Evolutionary conservation across 1,140 invertebrate species (phyloP).

Genomic region (Calephelis nemesis): DNA sequence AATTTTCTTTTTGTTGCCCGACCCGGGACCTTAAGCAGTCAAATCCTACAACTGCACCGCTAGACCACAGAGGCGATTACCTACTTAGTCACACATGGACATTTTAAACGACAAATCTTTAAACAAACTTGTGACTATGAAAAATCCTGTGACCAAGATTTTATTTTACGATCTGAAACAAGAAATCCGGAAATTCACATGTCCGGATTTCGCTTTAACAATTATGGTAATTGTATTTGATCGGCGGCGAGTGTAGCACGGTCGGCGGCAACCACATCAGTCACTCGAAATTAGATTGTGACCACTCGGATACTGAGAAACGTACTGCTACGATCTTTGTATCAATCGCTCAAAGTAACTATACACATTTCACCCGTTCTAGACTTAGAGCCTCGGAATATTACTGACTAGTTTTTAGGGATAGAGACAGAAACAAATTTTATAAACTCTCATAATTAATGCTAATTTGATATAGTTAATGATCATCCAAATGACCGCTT

Average conservation of each 20-base stretch:
- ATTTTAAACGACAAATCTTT: not conserved
- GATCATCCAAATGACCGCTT: too few relatives aligned
- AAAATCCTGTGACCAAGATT: not conserved
- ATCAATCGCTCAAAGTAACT: conserved; percentile 6
- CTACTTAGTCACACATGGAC: too few relatives aligned
- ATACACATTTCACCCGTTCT: not conserved
- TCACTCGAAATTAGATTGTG: conserved; percentile 7
- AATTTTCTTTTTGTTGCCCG: too few relatives aligned
- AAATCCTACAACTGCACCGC: too few relatives aligned
- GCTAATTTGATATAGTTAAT: too few relatives aligned
- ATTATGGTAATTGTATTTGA: conserved; percentile 5
- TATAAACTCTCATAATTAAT: too few relatives aligned
- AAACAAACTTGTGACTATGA: not conserved
- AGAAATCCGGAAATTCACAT: not conserved
- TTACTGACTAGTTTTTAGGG: too few relatives aligned
- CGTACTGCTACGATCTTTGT: not conserved
- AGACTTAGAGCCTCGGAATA: too few relatives aligned
- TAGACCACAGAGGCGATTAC: too few relatives aligned
- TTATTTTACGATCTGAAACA: not conserved
- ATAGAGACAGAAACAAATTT: too few relatives aligned
- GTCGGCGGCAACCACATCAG: not conserved
- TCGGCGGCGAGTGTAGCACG: not conserved
- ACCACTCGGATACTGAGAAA: conserved; percentile 10
- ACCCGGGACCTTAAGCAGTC: too few relatives aligned
- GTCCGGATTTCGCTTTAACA: conserved; percentile 7